Conservation (phyloP, 2,888 invertebrate genomes). For the Gasteruption jaculator region DNA sequence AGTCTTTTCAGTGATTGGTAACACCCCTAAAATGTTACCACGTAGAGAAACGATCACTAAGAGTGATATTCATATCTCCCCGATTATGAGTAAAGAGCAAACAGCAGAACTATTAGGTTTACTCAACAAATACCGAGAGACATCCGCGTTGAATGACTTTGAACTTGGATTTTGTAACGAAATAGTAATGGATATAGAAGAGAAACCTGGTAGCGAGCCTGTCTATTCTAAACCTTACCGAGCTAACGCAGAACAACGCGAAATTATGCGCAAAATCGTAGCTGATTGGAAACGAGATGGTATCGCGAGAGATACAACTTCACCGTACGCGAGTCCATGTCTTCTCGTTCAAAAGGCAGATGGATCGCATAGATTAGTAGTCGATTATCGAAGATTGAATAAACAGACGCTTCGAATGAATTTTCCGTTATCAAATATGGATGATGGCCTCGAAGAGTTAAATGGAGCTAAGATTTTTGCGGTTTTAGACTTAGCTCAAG, state of each 20-base stretch:
- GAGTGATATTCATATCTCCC: no score
- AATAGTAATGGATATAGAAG: constrained; percentile 21
- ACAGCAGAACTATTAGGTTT: not conserved
- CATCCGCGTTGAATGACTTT: no score
- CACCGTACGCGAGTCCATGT: constrained; percentile 17
- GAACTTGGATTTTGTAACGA: no score
- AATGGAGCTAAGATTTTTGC: constrained; percentile 18
- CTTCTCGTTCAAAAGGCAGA: constrained; percentile 13
- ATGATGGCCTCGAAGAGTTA: constrained; percentile 21
- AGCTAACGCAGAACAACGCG: constrained; percentile 15
- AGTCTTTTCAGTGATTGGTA: no score
- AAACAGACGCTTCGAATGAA: constrained; percentile 16
- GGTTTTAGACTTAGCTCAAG: constrained; percentile 13
- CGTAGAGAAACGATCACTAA: no score
- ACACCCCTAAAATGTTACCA: no score
- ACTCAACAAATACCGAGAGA: constrained; percentile 16
- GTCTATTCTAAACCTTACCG: constrained; percentile 12
- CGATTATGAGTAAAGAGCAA: not conserved
- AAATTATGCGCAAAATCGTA: constrained; percentile 13
- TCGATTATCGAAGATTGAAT: constrained; percentile 18
- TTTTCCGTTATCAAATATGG: constrained; percentile 18
- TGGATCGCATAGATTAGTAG: constrained; percentile 12
- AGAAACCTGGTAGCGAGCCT: constrained; percentile 15
- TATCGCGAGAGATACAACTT: constrained; percentile 14
- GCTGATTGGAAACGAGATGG: constrained; percentile 17